These are phyloP conservation scores for Drosophila punjabiensis DNA, from an alignment of 1,140 invertebrate species.

Conservation along the genomic window DNA sequence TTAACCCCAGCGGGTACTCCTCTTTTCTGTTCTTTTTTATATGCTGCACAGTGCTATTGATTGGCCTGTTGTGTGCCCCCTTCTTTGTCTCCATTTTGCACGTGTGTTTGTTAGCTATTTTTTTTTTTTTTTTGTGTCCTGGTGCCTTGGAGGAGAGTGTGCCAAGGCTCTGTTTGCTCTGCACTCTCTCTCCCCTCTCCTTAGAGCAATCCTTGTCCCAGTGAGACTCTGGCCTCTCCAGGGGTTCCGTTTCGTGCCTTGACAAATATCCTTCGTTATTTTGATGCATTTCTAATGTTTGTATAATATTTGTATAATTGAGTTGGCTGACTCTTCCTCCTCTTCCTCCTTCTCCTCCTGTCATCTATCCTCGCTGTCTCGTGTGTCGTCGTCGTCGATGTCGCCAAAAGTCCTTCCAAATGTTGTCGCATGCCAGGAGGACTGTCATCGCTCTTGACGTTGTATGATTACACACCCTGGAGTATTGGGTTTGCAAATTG, in stretches of 20 bases:
- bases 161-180: constrained; percentile 36
- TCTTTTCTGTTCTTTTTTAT: neutral
- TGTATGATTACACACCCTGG: constrained; percentile 19
- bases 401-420: constrained; percentile 50
- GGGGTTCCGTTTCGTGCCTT: constrained; percentile 55
- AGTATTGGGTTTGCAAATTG: constrained; percentile 1
- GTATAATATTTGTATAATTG: constrained; percentile 82
- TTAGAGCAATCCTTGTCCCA: constrained; percentile 38
- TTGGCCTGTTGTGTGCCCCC: constrained; percentile 19
- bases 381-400: constrained; percentile 67
- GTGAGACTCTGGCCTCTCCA: constrained; percentile 13
- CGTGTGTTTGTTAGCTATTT: neutral
- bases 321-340: constrained; percentile 53
- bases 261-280: constrained; percentile 76
- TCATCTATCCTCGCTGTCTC: constrained; percentile 19
- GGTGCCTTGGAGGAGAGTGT: constrained; percentile 34
- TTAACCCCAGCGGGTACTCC: constrained; percentile 19
- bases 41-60: constrained; percentile 38
- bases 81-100: constrained; percentile 6
- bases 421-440: constrained; percentile 46
- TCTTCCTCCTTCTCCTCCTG: neutral
- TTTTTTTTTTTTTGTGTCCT: neutral
- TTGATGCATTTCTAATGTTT: constrained; percentile 82
- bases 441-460: constrained; percentile 40
- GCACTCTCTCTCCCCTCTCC: too few species aligned